phyloP scores from a whole-genome alignment of 2,113 vertebrate species.

The Apteryx mantelli region DNA sequence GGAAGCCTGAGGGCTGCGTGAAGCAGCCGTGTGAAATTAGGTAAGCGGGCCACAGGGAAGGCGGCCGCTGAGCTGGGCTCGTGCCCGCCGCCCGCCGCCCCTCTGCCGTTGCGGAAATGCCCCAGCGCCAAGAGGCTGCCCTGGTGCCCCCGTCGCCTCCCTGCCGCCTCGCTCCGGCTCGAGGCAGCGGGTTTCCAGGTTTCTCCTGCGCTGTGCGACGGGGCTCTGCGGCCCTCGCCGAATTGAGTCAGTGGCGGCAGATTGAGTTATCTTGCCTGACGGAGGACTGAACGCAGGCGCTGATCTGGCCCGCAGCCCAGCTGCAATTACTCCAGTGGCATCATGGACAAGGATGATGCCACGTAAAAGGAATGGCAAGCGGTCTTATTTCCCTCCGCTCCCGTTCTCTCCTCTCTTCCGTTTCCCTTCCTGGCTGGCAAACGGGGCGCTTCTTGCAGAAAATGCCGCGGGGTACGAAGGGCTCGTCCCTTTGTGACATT shows the following conservation, averaged over 20 bases:
- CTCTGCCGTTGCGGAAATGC: too few species aligned
- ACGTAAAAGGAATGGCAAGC: slow-evolving; percentile 42
- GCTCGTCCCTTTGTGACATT: fast-evolving
- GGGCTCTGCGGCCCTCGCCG: background rate
- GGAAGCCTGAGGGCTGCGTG: background rate
- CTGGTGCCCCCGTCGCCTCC: background rate
- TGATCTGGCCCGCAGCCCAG: slow-evolving; percentile 33
- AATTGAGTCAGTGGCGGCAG: background rate
- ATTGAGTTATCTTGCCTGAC: background rate
- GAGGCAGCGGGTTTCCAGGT: background rate
- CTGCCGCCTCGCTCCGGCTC: fast-evolving
- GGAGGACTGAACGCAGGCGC: background rate
- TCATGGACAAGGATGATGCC: background rate
- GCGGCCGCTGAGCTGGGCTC: background rate
- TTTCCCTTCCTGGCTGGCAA: background rate
- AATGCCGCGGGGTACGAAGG: fast-evolving
- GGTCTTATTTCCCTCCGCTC: background rate
- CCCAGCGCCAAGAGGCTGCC: background rate
- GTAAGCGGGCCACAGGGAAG: background rate
- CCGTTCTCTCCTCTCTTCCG: too few species aligned
- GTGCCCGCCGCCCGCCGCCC: background rate
- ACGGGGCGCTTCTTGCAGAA: background rate
- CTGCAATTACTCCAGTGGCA: background rate
- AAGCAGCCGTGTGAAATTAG: background rate
- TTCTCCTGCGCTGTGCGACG: background rate